Percentiles rank a stretch among this genome's conserved stretches.
Conservation (phyloP, 2,113 vertebrate genomes). For the Pluvianellus socialis region DNA sequence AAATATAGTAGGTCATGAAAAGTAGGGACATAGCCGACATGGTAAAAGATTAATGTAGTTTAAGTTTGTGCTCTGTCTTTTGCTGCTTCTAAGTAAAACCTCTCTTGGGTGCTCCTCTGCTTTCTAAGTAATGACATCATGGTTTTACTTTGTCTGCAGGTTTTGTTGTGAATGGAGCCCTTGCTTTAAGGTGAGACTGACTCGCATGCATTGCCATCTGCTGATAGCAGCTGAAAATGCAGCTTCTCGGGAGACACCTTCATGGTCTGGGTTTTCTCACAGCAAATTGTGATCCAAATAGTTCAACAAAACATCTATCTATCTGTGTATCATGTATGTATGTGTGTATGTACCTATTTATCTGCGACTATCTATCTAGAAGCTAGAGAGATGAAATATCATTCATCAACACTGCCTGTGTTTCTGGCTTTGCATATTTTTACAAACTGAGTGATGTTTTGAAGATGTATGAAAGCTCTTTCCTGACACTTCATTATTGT, state of each 20-base stretch:
- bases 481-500: not conserved
- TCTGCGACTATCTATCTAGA: not conserved
- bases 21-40: not conserved
- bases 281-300: not conserved
- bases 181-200: not conserved
- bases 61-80: not conserved
- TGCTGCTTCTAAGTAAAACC: not conserved
- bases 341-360: too few species aligned
- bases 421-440: not conserved
- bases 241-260: not conserved
- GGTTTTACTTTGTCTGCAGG: not conserved
- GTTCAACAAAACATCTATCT: not conserved
- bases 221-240: not conserved
- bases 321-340: rapidly evolving
- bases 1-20: not conserved
- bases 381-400: not conserved
- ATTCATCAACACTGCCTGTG: not conserved
- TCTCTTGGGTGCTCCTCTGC: not conserved
- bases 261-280: not conserved
- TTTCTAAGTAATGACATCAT: rapidly evolving
- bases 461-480: not conserved
- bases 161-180: not conserved
- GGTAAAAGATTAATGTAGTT: not conserved
- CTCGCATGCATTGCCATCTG: not conserved
- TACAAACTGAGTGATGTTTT: not conserved